Base-by-base conservation (phyloP, 2,797 vertebrate genomes). In the Coracias cyanogaster region DNA sequence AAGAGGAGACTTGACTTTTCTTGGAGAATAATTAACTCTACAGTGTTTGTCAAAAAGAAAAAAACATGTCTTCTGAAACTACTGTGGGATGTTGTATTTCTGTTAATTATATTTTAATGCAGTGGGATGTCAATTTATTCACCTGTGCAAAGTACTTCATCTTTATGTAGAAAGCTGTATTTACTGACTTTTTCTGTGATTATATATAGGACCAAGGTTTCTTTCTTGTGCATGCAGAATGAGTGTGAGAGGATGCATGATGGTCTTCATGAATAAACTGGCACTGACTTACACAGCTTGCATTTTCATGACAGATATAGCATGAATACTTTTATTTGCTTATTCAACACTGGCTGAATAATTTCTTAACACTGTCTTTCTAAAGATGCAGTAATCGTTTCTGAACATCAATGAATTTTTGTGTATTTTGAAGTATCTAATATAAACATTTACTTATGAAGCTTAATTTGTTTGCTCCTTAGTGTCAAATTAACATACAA, bases 321-420 rank as follows among this genome's bases (percentile, higher is more conserved):
- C 98, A 98, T 98, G 98, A 96, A 88, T 95, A 91, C 74, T 97
- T 98, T 97, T 67, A 89, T 98, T 98, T 98, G 97, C 98, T 98
- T 98, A 89, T 97, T 97, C 87, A 90, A 97, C 91, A 94, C 96
- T 97, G 97, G 97, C 98, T 97, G 96, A 97, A 95, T 97, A 94
- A 94, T 97, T 97, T 98, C 87, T 97, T 98, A 98, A 98, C 88
- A 54, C 81, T 95, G 76, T 94, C 94, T 98, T 97, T 97, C 96
- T 97, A 98, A 98, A 98, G 97, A 98, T 98, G 97, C 98, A 98
- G 97, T 97, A 95, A 96, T 97, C 37, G 31, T 82, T 96, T 92
- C 60, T 91, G 85, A 94, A 48, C 33, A 69, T 86, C 60, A 92
- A 55, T 93, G 93, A 87, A 17, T 83, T 70, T 88, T 67, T 84